Evolutionary conservation across 2,113 vertebrate genomes (phyloP).

Genomic region (Catharus bicknelli): DNA sequence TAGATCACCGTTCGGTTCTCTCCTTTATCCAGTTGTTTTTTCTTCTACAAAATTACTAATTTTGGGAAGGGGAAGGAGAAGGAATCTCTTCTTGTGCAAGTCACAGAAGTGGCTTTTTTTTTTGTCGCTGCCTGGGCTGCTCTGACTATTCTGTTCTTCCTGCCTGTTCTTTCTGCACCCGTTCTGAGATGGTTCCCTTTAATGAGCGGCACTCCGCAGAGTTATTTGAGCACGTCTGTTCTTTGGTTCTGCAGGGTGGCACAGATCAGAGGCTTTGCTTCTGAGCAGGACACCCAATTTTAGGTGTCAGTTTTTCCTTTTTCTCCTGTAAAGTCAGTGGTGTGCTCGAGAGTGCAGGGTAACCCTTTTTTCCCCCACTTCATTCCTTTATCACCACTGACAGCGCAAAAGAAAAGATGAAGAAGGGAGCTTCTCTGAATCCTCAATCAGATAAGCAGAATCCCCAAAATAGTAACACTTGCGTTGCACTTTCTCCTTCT

Average conservation of each 20-base stretch:
- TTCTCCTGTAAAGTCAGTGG: neutral
- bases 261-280: conserved; percentile 27
- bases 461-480: neutral
- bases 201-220: fast-evolving
- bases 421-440: conserved; percentile 8
- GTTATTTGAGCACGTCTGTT: neutral
- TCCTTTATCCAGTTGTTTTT: neutral
- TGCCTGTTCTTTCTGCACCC: neutral
- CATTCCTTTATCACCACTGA: neutral
- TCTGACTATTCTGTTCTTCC: neutral
- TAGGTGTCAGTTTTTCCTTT: neutral
- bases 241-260: neutral
- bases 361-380: neutral
- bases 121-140: neutral
- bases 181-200: neutral
- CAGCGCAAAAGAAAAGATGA: neutral
- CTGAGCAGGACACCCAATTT: conserved; percentile 16
- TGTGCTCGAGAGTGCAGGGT: neutral
- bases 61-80: neutral
- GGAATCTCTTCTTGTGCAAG: neutral
- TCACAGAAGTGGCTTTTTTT: neutral
- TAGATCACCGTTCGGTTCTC: neutral
- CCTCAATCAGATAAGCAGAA: neutral
- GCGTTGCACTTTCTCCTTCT: neutral
- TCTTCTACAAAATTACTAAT: neutral